Conservation (phyloP, 2,113 vertebrate species). For the Passer montanus region DNA sequence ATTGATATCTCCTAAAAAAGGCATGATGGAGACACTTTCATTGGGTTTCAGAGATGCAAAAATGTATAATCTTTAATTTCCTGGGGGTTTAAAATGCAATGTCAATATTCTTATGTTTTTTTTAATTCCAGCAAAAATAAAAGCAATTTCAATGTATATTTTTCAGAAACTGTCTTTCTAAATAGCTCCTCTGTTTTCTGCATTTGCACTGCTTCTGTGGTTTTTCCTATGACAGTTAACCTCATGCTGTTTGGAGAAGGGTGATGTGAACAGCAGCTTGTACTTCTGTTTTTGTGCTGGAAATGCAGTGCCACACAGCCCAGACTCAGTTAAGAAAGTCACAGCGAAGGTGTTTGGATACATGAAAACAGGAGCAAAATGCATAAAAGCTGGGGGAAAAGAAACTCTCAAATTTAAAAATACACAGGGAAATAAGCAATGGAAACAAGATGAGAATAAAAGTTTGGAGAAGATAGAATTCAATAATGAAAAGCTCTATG, state of each 20-base stretch:
- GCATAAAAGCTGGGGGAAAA: not conserved
- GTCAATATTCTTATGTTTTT: constrained; percentile 74
- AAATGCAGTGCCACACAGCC: not conserved
- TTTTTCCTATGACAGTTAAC: not conserved
- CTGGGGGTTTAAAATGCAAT: constrained; percentile 70
- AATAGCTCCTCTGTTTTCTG: constrained; percentile 46
- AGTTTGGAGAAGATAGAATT: not conserved
- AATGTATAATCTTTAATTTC: constrained; percentile 55
- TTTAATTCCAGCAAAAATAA: constrained; percentile 76
- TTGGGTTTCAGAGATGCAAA: constrained; percentile 61
- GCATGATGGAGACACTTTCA: not conserved
- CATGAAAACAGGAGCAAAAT: not conserved
- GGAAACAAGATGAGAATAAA: not conserved
- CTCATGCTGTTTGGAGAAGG: not conserved
- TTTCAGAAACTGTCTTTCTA: constrained; percentile 65
- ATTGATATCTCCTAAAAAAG: not conserved
- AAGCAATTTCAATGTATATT: constrained; percentile 64
- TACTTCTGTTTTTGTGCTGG: not conserved
- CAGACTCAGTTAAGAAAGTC: not conserved
- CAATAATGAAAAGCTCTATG: not conserved
- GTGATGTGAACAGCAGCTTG: not conserved
- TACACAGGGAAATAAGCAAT: not conserved
- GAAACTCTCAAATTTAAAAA: not conserved
- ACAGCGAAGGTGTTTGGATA: not conserved
- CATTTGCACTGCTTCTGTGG: not conserved